Conservation (phyloP, 1,140 invertebrate genomes). For the Halictus rubicundus region DNA sequence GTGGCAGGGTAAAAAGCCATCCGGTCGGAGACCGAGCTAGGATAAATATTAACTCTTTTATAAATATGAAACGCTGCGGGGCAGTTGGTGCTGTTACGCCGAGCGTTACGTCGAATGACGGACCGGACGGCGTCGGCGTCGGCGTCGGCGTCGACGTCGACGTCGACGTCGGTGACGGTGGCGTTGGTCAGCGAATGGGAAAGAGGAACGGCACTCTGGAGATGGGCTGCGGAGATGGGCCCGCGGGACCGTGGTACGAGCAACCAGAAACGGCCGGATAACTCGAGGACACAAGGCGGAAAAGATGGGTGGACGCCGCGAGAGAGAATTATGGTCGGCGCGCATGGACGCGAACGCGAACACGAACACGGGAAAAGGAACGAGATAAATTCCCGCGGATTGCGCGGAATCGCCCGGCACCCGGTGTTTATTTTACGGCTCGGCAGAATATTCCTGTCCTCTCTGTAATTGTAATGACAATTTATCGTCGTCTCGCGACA, state of each 20-base stretch:
- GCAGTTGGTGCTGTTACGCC: conserved; percentile 12
- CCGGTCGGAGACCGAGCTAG: neutral
- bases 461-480: conserved; percentile 46
- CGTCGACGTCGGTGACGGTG: no score
- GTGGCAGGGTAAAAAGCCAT: conserved; percentile 15
- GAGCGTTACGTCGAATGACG: neutral
- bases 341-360: neutral
- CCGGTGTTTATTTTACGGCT: conserved; percentile 44
- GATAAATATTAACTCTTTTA: conserved; percentile 52
- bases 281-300: neutral
- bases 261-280: conserved; percentile 12
- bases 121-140: neutral
- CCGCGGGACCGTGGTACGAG: neutral
- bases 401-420: conserved; percentile 7
- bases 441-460: conserved; percentile 32
- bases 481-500: conserved; percentile 19
- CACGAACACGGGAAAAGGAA: neutral
- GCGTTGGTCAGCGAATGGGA: neutral
- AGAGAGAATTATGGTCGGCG: conserved; percentile 28
- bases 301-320: neutral
- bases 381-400: conserved; percentile 52
- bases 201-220: conserved; percentile 49
- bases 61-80: conserved; percentile 40
- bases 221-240: conserved; percentile 40
- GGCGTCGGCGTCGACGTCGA: no score